A percentile compares a stretch with the other conserved stretches of the same genome.
Evolutionary conservation across 2,113 vertebrate species (phyloP).

Genomic region (Tamias sibiricus): DNA sequence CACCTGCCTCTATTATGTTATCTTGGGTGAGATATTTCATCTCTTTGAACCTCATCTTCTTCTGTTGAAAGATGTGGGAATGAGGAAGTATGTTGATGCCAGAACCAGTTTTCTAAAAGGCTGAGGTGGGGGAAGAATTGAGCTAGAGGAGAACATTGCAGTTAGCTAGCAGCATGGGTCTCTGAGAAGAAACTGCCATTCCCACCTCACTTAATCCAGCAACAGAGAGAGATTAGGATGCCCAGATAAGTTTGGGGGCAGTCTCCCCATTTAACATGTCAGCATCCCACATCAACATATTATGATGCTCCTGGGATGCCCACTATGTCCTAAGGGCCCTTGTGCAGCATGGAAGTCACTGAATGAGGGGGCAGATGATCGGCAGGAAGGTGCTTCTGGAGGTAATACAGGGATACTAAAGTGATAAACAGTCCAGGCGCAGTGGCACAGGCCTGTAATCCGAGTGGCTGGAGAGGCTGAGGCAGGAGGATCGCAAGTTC

Average conservation of each 20-base stretch:
- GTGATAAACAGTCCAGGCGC: not conserved
- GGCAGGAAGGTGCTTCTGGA: not conserved
- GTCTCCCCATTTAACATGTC: not conserved
- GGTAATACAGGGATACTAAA: not conserved
- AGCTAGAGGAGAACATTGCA: not conserved
- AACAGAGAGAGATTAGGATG: not conserved
- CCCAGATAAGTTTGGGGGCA: not conserved
- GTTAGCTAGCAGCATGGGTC: not conserved
- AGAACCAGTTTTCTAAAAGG: not conserved
- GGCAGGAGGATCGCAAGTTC: no score
- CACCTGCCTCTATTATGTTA: not conserved
- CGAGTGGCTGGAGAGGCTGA: no score
- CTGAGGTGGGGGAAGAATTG: not conserved
- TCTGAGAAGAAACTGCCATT: not conserved
- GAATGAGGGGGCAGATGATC: not conserved
- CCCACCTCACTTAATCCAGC: not conserved
- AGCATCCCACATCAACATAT: not conserved
- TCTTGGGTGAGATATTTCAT: not conserved
- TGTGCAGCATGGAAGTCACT: not conserved
- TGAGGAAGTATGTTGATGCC: not conserved
- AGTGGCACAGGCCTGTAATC: no score
- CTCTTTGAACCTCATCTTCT: conserved; percentile 15
- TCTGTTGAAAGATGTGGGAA: not conserved
- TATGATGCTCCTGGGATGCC: no score
- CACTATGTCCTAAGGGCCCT: not conserved